Percentiles rank a stretch among this genome's conserved stretches.
These are phyloP conservation scores for Ataeniobius toweri DNA, from an alignment of 2,797 vertebrate genomes.

Conservation along the genomic window DNA sequence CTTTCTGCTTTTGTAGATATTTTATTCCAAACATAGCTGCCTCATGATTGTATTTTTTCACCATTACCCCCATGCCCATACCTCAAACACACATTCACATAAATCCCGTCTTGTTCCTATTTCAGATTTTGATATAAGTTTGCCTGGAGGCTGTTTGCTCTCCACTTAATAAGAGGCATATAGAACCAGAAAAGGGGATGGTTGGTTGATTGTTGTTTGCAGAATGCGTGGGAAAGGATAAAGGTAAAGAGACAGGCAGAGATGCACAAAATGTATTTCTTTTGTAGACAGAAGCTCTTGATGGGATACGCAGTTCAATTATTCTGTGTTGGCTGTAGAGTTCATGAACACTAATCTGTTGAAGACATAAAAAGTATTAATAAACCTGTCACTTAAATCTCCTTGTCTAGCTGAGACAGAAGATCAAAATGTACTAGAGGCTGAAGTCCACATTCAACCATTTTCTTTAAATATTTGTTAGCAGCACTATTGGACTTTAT, in stretches of 20 bases:
- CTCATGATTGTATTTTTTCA: conserved; percentile 55
- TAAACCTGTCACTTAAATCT: conserved; percentile 19
- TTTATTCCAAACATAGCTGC: conserved; percentile 54
- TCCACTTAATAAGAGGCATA: conserved; percentile 39
- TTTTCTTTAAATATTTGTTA: not conserved
- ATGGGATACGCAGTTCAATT: conserved; percentile 43
- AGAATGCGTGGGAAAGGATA: conserved; percentile 26
- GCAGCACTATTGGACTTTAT: no score
- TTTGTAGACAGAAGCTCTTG: conserved; percentile 48
- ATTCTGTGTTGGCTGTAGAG: conserved; percentile 35
- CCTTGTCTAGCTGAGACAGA: not conserved
- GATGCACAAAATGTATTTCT: conserved; percentile 47
- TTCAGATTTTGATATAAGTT: conserved; percentile 62
- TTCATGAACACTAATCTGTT: conserved; percentile 41
- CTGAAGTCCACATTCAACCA: not conserved
- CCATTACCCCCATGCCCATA: conserved; percentile 27
- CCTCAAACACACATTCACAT: conserved; percentile 9
- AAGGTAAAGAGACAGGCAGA: conserved; percentile 17
- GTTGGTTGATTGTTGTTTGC: conserved; percentile 66
- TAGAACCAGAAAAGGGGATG: conserved; percentile 29
- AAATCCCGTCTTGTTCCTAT: conserved; percentile 30
- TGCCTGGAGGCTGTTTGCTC: conserved; percentile 62
- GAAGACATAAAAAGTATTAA: conserved; percentile 30
- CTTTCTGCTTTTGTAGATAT: conserved; percentile 47
- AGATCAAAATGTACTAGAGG: not conserved